Evolutionary conservation across 2,113 vertebrate genomes (phyloP).

Genomic region (Lophius piscatorius): DNA sequence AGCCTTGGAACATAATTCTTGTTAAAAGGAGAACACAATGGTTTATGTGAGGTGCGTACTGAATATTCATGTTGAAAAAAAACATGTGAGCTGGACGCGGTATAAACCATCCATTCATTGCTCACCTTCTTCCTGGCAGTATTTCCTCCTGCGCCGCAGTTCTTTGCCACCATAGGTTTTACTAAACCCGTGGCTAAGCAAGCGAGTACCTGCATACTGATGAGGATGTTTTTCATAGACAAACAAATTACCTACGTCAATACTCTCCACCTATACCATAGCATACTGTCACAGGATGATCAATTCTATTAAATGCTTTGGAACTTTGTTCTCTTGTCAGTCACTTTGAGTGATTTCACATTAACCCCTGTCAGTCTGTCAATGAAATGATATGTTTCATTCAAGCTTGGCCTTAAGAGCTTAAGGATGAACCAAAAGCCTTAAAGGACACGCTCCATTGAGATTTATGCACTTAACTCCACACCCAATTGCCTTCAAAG

Average conservation of each 20-base stretch:
- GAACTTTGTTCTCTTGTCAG: conserved; percentile 18
- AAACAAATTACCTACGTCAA: neutral
- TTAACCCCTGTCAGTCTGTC: conserved; percentile 50
- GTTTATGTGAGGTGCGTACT: conserved; percentile 28
- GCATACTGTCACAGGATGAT: neutral
- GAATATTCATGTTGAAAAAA: conserved; percentile 55
- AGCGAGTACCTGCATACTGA: too few relatives aligned
- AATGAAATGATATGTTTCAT: conserved; percentile 46
- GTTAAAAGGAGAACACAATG: conserved; percentile 26
- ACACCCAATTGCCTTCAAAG: conserved; percentile 1
- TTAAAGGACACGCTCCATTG: conserved; percentile 18
- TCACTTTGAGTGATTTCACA: too few relatives aligned
- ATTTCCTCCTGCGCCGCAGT: too few relatives aligned
- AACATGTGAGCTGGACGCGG: conserved; percentile 22
- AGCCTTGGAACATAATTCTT: conserved; percentile 23
- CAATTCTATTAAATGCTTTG: conserved; percentile 7
- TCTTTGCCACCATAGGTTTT: conserved; percentile 16
- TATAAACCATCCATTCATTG: conserved; percentile 21
- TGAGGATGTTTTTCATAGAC: neutral
- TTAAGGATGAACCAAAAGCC: conserved; percentile 31
- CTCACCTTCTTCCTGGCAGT: conserved; percentile 7
- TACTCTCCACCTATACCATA: neutral
- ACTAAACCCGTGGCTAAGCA: neutral
- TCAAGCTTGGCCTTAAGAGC: conserved; percentile 34
- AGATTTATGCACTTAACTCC: conserved; percentile 10